Evolutionary conservation across 2,888 invertebrate genomes (phyloP).

Genomic region (Cetonia aurata): DNA sequence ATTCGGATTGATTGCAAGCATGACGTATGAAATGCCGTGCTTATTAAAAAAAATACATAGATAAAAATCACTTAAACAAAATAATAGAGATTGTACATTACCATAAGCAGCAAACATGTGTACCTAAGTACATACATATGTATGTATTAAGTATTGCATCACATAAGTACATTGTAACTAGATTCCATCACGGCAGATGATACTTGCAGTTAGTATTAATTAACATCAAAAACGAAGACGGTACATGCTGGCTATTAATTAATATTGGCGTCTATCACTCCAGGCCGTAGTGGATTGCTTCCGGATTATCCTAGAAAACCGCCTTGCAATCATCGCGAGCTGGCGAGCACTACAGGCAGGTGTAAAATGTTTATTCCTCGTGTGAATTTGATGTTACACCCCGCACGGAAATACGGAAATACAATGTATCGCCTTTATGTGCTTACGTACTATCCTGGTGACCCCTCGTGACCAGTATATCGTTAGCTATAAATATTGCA

Average conservation of each 20-base stretch:
- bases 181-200: constrained; percentile 22
- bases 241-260: constrained; percentile 32
- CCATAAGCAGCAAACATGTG: constrained; percentile 4
- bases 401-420: constrained; percentile 46
- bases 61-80: constrained; percentile 3
- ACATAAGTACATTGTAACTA: constrained; percentile 6
- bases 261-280: constrained; percentile 34
- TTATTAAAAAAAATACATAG: constrained; percentile 1
- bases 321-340: constrained; percentile 48
- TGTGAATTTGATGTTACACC: constrained; percentile 48
- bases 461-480: constrained; percentile 43
- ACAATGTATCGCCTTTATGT: constrained; percentile 6
- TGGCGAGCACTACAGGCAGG: constrained; percentile 49
- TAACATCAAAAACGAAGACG: constrained; percentile 34
- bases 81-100: constrained; percentile 11
- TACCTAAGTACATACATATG: constrained; percentile 7
- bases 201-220: constrained; percentile 25
- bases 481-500: constrained; percentile 41
- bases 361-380: constrained; percentile 48
- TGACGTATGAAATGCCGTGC: not conserved
- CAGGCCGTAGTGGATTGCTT: constrained; percentile 39
- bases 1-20: too few relatives aligned
- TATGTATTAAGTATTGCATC: constrained; percentile 17
- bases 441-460: constrained; percentile 39
- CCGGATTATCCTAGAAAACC: constrained; percentile 35